Evolutionary conservation across 2,113 vertebrate genomes (phyloP).

Genomic region (Dasypus novemcinctus): DNA sequence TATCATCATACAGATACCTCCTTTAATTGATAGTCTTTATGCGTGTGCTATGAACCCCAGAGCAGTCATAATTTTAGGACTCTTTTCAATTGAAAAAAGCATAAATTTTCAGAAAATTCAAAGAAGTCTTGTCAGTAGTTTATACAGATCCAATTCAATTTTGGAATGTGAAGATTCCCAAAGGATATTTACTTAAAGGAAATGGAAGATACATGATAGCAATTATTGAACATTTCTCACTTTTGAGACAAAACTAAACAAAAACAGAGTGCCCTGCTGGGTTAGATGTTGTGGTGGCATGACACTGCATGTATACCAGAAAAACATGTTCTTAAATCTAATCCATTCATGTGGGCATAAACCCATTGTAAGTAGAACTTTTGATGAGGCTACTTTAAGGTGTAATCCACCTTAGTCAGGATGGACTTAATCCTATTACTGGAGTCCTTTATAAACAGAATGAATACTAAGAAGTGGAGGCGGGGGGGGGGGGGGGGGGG

Average conservation of each 20-base stretch:
- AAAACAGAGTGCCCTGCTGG: neutral
- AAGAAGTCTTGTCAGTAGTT: neutral
- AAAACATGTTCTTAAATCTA: too few species aligned
- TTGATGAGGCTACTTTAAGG: too few species aligned
- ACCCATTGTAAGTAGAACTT: too few species aligned
- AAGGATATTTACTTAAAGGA: neutral
- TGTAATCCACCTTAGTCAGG: too few species aligned
- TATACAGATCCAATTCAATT: neutral
- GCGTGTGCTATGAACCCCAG: neutral
- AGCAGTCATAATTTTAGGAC: neutral
- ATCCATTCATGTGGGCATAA: too few species aligned
- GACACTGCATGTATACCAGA: too few species aligned
- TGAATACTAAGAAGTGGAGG: too few species aligned
- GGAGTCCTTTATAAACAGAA: too few species aligned
- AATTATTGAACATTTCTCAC: neutral
- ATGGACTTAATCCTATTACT: too few species aligned
- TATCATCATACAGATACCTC: neutral
- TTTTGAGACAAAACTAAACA: neutral
- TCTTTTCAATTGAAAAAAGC: slow-evolving; percentile 4
- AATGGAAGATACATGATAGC: neutral
- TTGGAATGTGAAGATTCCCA: neutral
- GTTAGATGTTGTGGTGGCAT: neutral
- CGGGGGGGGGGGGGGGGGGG: too few species aligned
- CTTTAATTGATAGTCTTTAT: neutral
- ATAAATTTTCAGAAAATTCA: neutral